phyloP scores from a whole-genome alignment of 1,140 invertebrate species.

The Microplitis mediator region DNA sequence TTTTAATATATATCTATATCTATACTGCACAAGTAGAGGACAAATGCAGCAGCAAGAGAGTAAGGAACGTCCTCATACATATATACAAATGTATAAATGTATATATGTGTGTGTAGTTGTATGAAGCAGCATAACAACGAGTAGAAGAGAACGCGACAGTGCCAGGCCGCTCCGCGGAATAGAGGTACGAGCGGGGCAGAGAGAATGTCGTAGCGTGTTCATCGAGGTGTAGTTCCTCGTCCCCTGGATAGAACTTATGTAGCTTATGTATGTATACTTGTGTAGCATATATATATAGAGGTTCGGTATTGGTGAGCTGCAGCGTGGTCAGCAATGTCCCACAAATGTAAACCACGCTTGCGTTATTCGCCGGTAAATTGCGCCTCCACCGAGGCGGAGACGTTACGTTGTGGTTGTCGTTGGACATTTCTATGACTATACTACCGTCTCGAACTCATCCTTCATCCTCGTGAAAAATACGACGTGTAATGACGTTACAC shows the following conservation, averaged over 20 bases:
- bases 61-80: constrained; percentile 7
- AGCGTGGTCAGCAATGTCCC: constrained; percentile 54
- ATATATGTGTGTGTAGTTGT: not conserved
- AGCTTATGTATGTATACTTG: too few species aligned
- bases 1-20: too few species aligned
- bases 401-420: not conserved
- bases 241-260: constrained; percentile 48
- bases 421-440: not conserved
- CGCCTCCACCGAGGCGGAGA: constrained; percentile 14
- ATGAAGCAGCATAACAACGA: constrained; percentile 28
- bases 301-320: constrained; percentile 33
- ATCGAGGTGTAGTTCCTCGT: constrained; percentile 63
- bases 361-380: constrained; percentile 37
- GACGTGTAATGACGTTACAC: too few species aligned
- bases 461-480: not conserved
- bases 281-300: too few species aligned
- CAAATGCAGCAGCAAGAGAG: not conserved
- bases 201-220: constrained; percentile 60
- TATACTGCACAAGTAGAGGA: not conserved
- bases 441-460: not conserved
- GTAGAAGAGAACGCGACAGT: constrained; percentile 38
- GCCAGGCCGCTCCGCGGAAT: constrained; percentile 36
- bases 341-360: constrained; percentile 52
- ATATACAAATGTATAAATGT: not conserved
- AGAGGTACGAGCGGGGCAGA: constrained; percentile 45